Evolutionary conservation across 2,797 vertebrate species (phyloP).

Genomic region (Manis crassicaudata): DNA sequence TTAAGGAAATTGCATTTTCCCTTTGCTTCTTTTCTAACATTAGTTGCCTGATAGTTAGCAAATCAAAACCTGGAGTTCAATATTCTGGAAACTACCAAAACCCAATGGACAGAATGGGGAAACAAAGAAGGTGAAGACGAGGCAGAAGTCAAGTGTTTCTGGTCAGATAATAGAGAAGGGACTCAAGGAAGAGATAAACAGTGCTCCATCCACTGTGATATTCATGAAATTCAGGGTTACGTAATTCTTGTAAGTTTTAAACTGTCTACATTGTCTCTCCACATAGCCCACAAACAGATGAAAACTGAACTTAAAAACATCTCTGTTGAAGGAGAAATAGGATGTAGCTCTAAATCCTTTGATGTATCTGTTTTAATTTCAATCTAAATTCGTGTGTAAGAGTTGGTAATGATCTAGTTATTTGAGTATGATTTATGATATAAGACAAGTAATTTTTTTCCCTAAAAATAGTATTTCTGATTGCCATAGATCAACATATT

Average conservation of each 20-base stretch:
- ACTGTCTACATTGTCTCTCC: not conserved
- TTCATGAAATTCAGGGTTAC: not conserved
- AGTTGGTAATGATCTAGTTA: constrained; percentile 2
- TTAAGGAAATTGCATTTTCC: constrained; percentile 50
- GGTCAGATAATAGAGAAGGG: not conserved
- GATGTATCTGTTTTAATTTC: constrained; percentile 20
- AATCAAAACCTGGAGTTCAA: constrained; percentile 35
- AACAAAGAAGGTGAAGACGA: not conserved
- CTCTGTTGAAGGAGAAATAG: not conserved
- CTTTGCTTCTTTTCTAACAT: constrained; percentile 4
- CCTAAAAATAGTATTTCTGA: not conserved
- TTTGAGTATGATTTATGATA: not conserved
- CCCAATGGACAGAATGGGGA: not conserved
- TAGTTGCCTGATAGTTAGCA: not conserved
- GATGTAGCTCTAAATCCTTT: not conserved
- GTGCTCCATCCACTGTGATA: not conserved
- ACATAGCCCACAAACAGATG: not conserved
- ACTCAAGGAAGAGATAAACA: not conserved
- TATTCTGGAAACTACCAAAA: constrained; percentile 40
- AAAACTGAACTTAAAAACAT: not conserved
- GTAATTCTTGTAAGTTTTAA: constrained; percentile 13
- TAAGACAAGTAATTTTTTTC: not conserved
- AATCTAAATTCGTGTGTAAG: constrained; percentile 1
- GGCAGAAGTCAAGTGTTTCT: not conserved
- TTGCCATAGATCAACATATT: not conserved